Evolutionary conservation across 2,888 invertebrate species (phyloP), one percentile per base, ranked within the genome.

Genomic region (Epinotia demarniana): DNA sequence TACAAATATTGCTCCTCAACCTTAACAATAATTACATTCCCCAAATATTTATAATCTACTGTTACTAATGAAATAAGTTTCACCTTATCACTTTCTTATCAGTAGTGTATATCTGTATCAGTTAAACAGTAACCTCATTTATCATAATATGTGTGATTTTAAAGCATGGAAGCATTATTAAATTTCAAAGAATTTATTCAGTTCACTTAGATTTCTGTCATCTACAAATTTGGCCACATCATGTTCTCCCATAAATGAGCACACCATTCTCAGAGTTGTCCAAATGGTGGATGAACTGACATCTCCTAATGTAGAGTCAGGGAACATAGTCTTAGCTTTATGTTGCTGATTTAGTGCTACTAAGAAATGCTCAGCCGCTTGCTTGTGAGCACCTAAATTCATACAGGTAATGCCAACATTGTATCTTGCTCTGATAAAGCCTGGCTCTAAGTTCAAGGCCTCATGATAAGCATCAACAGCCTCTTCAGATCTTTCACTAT

Each of bases 351-450:
- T 99, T 55, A 99, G 92, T 0, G 99, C 99, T 4, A 97, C 97
- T 67, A 99, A 90, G 83, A 99, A 97, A 93, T 99, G 99, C 89
- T 99, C 99, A 16, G 97, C 98, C 8, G 99, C 99, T 93, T 99
- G 97, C 85, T 97, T 98, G 86, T 99, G 97, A 62, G 98, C 98
- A 81, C 97, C 97, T 63, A 99, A 95, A 91, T 99, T 99, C 92
- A 99, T 98, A 87, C 99, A 99, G 77, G 99, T 98, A 73, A 99
- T 99, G 39, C 99, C 99, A 76, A 99, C 97, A 94, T 99, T 99
- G 89, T 99, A 99, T 77, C 99, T 95, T 9, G 99, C 99, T 76
- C 99, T 95, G 78, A 99, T 98, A 89, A 98, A 99, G 2, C 99
- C 99, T 8, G 99, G 99, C 77, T 98, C 97, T 68, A 99, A 93